These are phyloP conservation scores for Paguma larvata DNA, from an alignment of 2,797 vertebrate genomes.

Conservation along the genomic window DNA sequence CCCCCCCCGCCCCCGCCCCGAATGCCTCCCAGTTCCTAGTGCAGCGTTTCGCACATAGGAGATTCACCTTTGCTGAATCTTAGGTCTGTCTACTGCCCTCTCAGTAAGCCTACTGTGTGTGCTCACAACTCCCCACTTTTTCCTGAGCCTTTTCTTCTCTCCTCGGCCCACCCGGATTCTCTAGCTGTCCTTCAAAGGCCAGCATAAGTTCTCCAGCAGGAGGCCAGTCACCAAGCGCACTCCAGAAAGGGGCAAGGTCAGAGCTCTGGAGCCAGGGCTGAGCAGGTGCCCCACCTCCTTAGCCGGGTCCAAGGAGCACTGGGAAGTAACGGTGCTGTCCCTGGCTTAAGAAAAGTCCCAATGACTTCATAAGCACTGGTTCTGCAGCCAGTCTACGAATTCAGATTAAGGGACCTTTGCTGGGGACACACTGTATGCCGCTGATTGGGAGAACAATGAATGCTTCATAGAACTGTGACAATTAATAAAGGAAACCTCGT, in stretches of 20 bases:
- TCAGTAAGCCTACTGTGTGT: background rate
- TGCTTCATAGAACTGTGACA: background rate
- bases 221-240: background rate
- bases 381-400: background rate
- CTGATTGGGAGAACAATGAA: background rate
- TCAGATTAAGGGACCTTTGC: background rate
- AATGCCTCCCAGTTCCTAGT: background rate
- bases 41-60: background rate
- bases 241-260: background rate
- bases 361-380: background rate
- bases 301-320: background rate
- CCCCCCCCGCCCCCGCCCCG: no score
- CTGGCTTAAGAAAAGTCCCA: background rate
- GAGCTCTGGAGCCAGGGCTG: background rate
- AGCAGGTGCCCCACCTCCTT: background rate
- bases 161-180: background rate
- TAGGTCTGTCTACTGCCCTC: background rate
- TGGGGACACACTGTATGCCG: background rate
- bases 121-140: background rate
- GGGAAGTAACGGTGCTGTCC: background rate
- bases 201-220: background rate
- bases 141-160: background rate
- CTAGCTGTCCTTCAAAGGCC: background rate
- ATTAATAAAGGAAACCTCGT: background rate
- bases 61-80: background rate